These are phyloP conservation scores for Poeciliopsis presidionis DNA, from an alignment of 2,797 vertebrate species.

Conservation along the genomic window DNA sequence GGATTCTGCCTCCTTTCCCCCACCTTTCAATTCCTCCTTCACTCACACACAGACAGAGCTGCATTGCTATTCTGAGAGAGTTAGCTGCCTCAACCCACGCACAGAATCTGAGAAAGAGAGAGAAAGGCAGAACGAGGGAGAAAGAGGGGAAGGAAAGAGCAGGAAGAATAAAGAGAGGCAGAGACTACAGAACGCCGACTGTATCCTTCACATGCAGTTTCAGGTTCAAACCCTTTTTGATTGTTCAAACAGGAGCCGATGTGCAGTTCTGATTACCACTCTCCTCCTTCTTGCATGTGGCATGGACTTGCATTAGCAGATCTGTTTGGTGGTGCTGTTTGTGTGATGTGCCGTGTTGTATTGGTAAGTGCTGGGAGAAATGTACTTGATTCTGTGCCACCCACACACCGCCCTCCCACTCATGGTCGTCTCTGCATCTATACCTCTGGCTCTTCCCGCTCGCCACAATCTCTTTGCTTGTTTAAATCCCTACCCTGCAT, in stretches of 20 bases:
- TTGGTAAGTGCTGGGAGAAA: slow-evolving; percentile 85
- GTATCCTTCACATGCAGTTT: slow-evolving; percentile 42
- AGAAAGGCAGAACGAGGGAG: slow-evolving; percentile 70
- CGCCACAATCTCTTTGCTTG: slow-evolving; percentile 76
- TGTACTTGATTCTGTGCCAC: slow-evolving; percentile 84
- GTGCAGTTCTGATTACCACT: slow-evolving; percentile 48
- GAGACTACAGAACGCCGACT: slow-evolving; percentile 59
- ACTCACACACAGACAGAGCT: slow-evolving; percentile 82
- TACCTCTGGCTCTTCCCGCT: slow-evolving; percentile 84
- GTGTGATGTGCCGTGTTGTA: slow-evolving; percentile 76
- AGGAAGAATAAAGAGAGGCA: slow-evolving; percentile 63
- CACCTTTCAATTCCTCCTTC: slow-evolving; percentile 70
- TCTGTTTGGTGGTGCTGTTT: slow-evolving; percentile 70
- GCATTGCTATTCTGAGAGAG: slow-evolving; percentile 89
- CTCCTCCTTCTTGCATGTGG: slow-evolving; percentile 48
- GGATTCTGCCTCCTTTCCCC: slow-evolving; percentile 62
- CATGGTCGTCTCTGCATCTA: slow-evolving; percentile 81
- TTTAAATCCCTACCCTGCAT: slow-evolving; percentile 81
- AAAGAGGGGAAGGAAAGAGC: slow-evolving; percentile 46
- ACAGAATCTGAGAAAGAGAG: slow-evolving; percentile 84
- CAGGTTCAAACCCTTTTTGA: slow-evolving; percentile 25
- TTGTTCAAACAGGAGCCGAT: slow-evolving; percentile 44
- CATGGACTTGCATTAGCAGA: slow-evolving; percentile 58
- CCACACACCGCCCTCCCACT: slow-evolving; percentile 83
- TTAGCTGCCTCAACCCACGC: slow-evolving; percentile 88